These are phyloP conservation scores for Camponotus pennsylvanicus DNA, from an alignment of 1,140 invertebrate species.

Conservation along the genomic window DNA sequence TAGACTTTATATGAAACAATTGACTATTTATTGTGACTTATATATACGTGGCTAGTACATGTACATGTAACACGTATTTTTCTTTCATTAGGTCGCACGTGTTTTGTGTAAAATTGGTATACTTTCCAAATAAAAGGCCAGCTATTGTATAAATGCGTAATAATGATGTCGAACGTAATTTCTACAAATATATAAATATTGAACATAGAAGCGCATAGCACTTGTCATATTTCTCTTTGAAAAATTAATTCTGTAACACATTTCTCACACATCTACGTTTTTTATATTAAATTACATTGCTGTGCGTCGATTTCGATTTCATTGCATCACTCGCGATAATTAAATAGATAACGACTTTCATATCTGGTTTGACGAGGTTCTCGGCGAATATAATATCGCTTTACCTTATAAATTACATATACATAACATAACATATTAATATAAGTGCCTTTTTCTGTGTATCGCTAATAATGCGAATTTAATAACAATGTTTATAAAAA, in stretches of 20 bases:
- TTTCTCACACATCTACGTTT: slow-evolving; percentile 10
- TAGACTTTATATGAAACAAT: slow-evolving; percentile 83
- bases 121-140: slow-evolving; percentile 51
- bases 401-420: slow-evolving; percentile 59
- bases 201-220: slow-evolving; percentile 18
- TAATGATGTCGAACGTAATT: slow-evolving; percentile 27
- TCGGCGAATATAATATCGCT: slow-evolving; percentile 50
- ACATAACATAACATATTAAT: slow-evolving; percentile 47
- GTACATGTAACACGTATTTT: slow-evolving; percentile 83
- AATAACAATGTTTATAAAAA: neutral
- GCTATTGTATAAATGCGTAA: slow-evolving; percentile 48
- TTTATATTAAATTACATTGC: slow-evolving; percentile 39
- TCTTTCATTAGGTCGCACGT: slow-evolving; percentile 70
- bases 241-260: slow-evolving; percentile 15
- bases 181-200: slow-evolving; percentile 37
- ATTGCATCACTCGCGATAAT: slow-evolving; percentile 55
- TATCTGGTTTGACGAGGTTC: slow-evolving; percentile 83
- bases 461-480: slow-evolving; percentile 23
- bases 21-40: slow-evolving; percentile 84
- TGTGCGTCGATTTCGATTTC: slow-evolving; percentile 14
- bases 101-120: slow-evolving; percentile 73
- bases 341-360: slow-evolving; percentile 82
- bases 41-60: slow-evolving; percentile 83
- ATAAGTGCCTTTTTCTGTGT: slow-evolving; percentile 16
- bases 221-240: neutral